These are phyloP conservation scores for Phragmatobia fuliginosa DNA, from an alignment of 2,888 invertebrate genomes.

Conservation along the genomic window DNA sequence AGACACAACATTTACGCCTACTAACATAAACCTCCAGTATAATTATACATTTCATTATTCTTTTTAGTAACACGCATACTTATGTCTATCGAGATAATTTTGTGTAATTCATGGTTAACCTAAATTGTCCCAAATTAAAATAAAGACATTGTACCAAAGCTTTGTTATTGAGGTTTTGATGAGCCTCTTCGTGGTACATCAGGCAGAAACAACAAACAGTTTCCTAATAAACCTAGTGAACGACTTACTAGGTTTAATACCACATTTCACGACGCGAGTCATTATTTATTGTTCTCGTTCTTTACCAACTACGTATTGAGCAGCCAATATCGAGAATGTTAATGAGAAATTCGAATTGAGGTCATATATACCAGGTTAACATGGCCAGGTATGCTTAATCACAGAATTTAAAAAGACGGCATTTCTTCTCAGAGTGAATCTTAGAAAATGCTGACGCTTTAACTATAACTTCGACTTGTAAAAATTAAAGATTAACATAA, in stretches of 20 bases:
- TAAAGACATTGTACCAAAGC: conserved; percentile 30
- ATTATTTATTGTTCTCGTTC: conserved; percentile 55
- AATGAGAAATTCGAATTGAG: conserved; percentile 18
- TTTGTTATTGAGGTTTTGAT: conserved; percentile 32
- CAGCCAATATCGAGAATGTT: conserved; percentile 22
- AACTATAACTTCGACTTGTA: too few species aligned
- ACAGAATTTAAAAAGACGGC: too few species aligned
- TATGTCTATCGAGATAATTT: not conserved
- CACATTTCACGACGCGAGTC: conserved; percentile 46
- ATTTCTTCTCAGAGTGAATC: too few species aligned
- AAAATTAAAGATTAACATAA: too few species aligned
- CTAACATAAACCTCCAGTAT: too few species aligned
- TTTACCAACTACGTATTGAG: conserved; percentile 27
- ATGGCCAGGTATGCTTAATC: too few species aligned
- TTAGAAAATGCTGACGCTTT: too few species aligned
- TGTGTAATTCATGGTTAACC: conserved; percentile 18
- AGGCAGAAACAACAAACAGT: conserved; percentile 48
- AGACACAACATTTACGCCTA: too few species aligned
- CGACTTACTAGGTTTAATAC: conserved; percentile 49
- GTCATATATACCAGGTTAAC: conserved; percentile 10
- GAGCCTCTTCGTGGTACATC: conserved; percentile 42
- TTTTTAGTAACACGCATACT: not conserved
- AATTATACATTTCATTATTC: not conserved
- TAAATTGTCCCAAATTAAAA: conserved; percentile 32
- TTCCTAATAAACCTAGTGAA: conserved; percentile 58